These are phyloP conservation scores for Cebidichthys violaceus DNA, from an alignment of 2,113 vertebrate species.

Conservation along the genomic window DNA sequence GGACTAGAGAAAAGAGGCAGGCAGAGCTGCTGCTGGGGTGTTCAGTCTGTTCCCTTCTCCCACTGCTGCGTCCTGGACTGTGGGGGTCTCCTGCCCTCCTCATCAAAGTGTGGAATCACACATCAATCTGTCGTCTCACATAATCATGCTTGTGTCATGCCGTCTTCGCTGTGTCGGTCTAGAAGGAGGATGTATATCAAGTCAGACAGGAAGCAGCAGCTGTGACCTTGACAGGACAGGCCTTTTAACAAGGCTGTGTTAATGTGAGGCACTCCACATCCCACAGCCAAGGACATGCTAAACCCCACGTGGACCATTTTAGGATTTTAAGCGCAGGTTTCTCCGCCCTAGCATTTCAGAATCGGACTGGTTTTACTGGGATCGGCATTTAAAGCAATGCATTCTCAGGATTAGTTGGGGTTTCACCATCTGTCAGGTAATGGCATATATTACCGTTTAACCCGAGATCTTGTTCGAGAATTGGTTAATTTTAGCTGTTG, in stretches of 20 bases:
- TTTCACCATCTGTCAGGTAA: neutral
- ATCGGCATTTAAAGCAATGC: neutral
- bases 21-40: slow-evolving; percentile 40
- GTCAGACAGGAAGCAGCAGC: slow-evolving; percentile 62
- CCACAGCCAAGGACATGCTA: slow-evolving; percentile 22
- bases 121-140: slow-evolving; percentile 21
- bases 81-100: neutral
- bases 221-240: slow-evolving; percentile 67
- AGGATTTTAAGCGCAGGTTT: neutral
- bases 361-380: neutral
- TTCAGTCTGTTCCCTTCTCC: slow-evolving; percentile 16
- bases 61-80: slow-evolving; percentile 22
- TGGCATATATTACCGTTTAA: neutral
- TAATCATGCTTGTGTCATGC: slow-evolving; percentile 20
- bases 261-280: slow-evolving; percentile 35
- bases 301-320: neutral
- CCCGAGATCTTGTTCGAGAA: neutral
- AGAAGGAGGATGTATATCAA: slow-evolving; percentile 33
- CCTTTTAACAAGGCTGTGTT: slow-evolving; percentile 61
- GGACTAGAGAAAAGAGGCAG: slow-evolving; percentile 40
- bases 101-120: slow-evolving; percentile 4
- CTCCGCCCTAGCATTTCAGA: neutral
- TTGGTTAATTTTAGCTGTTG: slow-evolving; percentile 29
- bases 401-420: neutral
- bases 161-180: neutral